A percentile compares a stretch with the other conserved stretches of the same genome.
phyloP scores from a whole-genome alignment of 2,797 vertebrate genomes.

The Melanotaenia boesemani region DNA sequence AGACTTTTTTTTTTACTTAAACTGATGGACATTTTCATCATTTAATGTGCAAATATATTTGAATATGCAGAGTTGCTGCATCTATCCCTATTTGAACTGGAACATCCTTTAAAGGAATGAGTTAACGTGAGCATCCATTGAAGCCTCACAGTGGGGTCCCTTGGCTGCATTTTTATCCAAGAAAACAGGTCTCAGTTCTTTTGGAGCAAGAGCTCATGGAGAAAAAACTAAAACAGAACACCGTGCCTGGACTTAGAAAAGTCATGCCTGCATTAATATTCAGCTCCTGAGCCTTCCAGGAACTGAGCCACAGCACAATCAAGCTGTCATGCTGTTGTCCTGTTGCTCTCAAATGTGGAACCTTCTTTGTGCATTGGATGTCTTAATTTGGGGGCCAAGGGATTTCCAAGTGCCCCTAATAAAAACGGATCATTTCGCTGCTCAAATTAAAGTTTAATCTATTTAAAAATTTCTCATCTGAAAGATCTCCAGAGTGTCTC shows the following conservation, averaged over 20 bases:
- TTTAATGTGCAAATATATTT: background rate
- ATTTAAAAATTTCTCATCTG: background rate
- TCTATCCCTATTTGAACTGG: background rate
- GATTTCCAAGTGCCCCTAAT: background rate
- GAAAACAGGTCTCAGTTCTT: background rate
- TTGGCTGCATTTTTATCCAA: background rate
- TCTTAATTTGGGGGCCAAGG: background rate
- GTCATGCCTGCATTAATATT: background rate
- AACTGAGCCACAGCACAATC: background rate
- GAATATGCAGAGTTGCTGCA: constrained; percentile 1
- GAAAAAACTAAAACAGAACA: background rate
- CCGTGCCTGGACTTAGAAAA: background rate
- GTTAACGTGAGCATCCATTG: background rate
- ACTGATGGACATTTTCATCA: background rate
- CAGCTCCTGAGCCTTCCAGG: background rate
- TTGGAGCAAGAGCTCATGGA: background rate
- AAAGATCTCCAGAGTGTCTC: too few species aligned
- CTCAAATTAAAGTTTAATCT: background rate
- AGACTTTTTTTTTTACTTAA: background rate
- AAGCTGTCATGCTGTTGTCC: background rate
- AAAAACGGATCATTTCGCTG: background rate
- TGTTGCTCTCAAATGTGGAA: background rate
- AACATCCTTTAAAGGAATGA: background rate
- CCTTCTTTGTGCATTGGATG: background rate
- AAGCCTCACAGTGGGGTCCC: background rate